phyloP scores from a whole-genome alignment of 2,888 invertebrate genomes.

The Marasmarcha lunaedactyla region DNA sequence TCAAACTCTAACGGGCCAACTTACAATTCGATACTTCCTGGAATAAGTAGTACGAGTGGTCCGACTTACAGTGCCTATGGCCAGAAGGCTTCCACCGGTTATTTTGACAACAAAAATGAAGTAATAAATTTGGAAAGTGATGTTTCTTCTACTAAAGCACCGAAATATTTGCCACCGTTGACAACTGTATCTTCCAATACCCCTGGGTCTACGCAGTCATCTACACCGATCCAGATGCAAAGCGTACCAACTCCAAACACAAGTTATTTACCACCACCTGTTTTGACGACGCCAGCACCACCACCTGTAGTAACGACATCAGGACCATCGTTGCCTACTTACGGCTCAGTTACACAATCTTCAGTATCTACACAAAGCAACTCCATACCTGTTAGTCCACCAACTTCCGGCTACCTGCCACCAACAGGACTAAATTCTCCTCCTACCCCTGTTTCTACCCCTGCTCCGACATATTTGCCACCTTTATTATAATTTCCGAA shows the following conservation, averaged over 20 bases:
- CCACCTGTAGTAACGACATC: constrained; percentile 7
- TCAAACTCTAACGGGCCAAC: not conserved
- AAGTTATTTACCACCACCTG: constrained; percentile 19
- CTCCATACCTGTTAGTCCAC: not conserved
- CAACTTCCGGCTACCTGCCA: constrained; percentile 4
- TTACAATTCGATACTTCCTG: too few relatives aligned
- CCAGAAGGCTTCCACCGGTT: too few relatives aligned
- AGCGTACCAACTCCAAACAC: constrained; percentile 17
- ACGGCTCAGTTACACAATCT: too few relatives aligned
- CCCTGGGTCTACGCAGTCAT: constrained; percentile 17
- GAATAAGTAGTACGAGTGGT: too few relatives aligned
- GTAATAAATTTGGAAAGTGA: too few relatives aligned
- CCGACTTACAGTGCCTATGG: too few relatives aligned
- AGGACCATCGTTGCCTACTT: constrained; percentile 7
- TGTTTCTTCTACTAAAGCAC: constrained; percentile 39
- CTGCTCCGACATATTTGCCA: constrained; percentile 45
- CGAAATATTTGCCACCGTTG: constrained; percentile 43
- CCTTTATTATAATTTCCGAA: constrained; percentile 42
- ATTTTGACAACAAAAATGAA: too few relatives aligned
- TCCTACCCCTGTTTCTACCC: constrained; percentile 25
- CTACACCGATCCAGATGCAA: constrained; percentile 7
- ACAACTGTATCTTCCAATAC: constrained; percentile 11
- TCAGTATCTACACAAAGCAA: not conserved
- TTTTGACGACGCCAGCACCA: constrained; percentile 1
- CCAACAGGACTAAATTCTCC: not conserved